A percentile compares a stretch with the other conserved stretches of the same genome.
Evolutionary conservation across 35 echinoderm and acorn worm genomes (phyloP).

Genomic region (Ptychodera flava): DNA sequence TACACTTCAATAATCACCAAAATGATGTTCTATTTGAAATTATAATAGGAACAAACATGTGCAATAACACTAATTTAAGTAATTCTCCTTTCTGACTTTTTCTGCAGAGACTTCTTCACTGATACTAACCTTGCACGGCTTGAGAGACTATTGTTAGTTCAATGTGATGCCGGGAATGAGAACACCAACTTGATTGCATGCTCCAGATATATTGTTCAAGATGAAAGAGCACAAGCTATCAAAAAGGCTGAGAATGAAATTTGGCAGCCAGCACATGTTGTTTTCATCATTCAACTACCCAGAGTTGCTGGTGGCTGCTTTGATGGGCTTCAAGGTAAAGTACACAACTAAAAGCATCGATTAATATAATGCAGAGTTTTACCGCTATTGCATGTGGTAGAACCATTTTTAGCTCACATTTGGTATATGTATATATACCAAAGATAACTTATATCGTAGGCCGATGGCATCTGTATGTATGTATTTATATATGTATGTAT

Average conservation of each 20-base stretch:
- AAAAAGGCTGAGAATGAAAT: background rate
- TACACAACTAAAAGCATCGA: background rate
- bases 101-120: background rate
- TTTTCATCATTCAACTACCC: conserved; percentile 15
- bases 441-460: too few relatives aligned
- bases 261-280: background rate
- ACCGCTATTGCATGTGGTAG: too few relatives aligned
- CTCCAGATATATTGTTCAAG: background rate
- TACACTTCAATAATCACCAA: too few relatives aligned
- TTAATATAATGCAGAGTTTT: too few relatives aligned
- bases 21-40: too few relatives aligned
- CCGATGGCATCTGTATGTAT: too few relatives aligned
- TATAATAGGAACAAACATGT: too few relatives aligned
- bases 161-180: background rate
- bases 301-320: background rate
- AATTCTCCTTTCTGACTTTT: too few relatives aligned
- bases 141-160: conserved; percentile 6
- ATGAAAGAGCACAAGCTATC: conserved; percentile 1
- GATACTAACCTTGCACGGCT: background rate
- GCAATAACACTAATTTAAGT: too few relatives aligned
- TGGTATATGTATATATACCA: too few relatives aligned
- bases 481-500: too few relatives aligned
- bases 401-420: too few relatives aligned
- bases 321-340: conserved; percentile 11
- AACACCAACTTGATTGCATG: background rate